Evolutionary conservation across 2,888 invertebrate species (phyloP), one percentile per base, ranked within the genome.

Genomic region (Anaspis maculata): DNA sequence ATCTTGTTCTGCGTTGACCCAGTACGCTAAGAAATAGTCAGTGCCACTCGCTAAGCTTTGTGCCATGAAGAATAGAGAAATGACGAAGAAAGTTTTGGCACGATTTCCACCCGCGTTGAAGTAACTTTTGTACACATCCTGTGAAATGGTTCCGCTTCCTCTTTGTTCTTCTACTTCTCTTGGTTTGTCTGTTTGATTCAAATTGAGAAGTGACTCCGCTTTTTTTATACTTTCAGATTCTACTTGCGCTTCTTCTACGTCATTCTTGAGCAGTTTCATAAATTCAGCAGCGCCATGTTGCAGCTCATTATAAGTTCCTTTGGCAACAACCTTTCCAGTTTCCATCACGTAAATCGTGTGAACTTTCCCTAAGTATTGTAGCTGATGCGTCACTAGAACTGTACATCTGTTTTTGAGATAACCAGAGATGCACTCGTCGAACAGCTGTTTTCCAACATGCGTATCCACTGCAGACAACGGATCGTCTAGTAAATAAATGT

Each of bases 391-490:
- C 42, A 84, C 82, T 13, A 87, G 70, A 25, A 88, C 72, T 12
- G 79, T 66, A 2, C 83, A 79, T 54, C 81, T 76, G 42, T 76
- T 69, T 7, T 72, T 68, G 41, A 88, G 65, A 48, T 77, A 76
- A 3, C 71, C 52, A 6, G 48, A 70, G 28, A 85, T 72, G 53
- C 84, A 87, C 52, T 82, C 74, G 54, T 89, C 85, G 65, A 90
- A 91, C 46, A 92, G 70, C 62, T 87, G 84, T 1, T 83, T 76
- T 1, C 88, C 87, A 2, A 91, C 90, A 57, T 85, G 83, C 0
- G 88, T 76, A 66, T 92, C 92, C 4, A 91, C 90, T 0, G 91
- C 90, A 42, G 87, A 83, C 13, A 92, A 67, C 0, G 91, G 91
- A 67, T 92, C 91, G 60, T 92, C 91, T 30, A 92, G 66, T 6